A percentile compares a stretch with the other conserved stretches of the same genome.
Conservation (phyloP, 1,140 invertebrate species). For the Carposina sasakii region DNA sequence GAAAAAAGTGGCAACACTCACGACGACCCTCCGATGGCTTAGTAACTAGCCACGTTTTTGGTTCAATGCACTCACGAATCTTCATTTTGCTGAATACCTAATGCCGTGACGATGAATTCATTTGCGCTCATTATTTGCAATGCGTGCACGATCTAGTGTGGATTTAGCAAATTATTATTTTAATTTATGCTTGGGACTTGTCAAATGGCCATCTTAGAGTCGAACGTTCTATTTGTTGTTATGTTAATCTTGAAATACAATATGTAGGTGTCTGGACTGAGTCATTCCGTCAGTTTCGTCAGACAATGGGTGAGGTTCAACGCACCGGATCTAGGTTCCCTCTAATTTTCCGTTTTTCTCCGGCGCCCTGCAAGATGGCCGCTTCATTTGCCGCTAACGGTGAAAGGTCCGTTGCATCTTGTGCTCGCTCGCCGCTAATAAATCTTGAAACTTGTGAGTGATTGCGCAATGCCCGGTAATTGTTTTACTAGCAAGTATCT, state of each 20-base stretch:
- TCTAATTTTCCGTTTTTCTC: slow-evolving; percentile 55
- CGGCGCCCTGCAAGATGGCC: too few species aligned
- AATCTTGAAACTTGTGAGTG: too few species aligned
- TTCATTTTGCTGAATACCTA: slow-evolving; percentile 55
- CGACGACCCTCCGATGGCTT: slow-evolving; percentile 49
- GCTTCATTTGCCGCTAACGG: too few species aligned
- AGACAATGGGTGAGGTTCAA: slow-evolving; percentile 40
- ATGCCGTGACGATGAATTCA: slow-evolving; percentile 47
- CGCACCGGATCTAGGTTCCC: slow-evolving; percentile 41
- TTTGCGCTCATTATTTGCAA: slow-evolving; percentile 46
- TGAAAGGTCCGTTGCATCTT: too few species aligned
- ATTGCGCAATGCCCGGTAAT: too few species aligned
- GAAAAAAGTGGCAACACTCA: slow-evolving; percentile 53
- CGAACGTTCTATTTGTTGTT: not conserved
- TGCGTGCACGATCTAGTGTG: slow-evolving; percentile 29
- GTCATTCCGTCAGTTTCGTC: slow-evolving; percentile 31
- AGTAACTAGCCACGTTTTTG: slow-evolving; percentile 66
- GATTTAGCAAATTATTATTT: not conserved
- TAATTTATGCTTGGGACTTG: too few species aligned
- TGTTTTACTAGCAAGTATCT: too few species aligned
- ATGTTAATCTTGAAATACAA: slow-evolving; percentile 7
- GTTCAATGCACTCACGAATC: slow-evolving; percentile 67
- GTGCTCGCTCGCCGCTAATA: too few species aligned
- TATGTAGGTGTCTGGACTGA: slow-evolving; percentile 24
- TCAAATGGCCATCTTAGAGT: too few species aligned